Base-by-base conservation (phyloP, 2,797 vertebrate genomes). In the Sardinella longiceps region DNA sequence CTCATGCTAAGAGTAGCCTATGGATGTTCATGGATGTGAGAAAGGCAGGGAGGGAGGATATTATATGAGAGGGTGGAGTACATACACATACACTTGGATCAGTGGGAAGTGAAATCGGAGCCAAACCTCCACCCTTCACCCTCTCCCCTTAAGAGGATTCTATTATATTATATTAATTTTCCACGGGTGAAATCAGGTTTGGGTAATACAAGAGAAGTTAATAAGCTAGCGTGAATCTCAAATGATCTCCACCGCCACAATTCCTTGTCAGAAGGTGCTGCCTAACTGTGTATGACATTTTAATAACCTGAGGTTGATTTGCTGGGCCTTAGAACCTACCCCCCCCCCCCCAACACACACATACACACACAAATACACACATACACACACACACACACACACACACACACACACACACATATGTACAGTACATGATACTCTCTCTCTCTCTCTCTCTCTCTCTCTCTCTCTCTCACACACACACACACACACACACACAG, bases 401-500 rank as follows among this genome's bases (percentile, higher is more conserved):
- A n/a, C n/a, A n/a, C n/a, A n/a, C n/a, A n/a, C n/a, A n/a, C n/a
- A n/a, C n/a, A n/a, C n/a, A n/a, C n/a, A n/a, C n/a, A n/a, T n/a
- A n/a, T n/a, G n/a, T n/a, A n/a, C n/a, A n/a, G n/a, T n/a, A n/a
- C n/a, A n/a, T n/a, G n/a, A n/a, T n/a, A n/a, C n/a, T n/a, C n/a
- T n/a, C n/a, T n/a, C n/a, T n/a, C n/a, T n/a, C 53, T 56, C 20
- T 60, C n/a, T n/a, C 56, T 53, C 51, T 18, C 14, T 15, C 50
- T 33, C 63, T 20, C 33, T 39, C 37, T 7, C 33, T 70, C 28
- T 66, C 25, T 33, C 60, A 45, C 56, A 43, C 58, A 25, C 83
- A 74, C 58, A 45, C 37, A 18, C 80, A 37, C 86, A 86, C 37
- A 80, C 15, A 53, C 46, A 56, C 56, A 60, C 56, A 80, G n/a